Percentiles rank a stretch among this genome's conserved stretches.
Conservation (phyloP, 1,140 invertebrate genomes). For the Formica selysi region DNA sequence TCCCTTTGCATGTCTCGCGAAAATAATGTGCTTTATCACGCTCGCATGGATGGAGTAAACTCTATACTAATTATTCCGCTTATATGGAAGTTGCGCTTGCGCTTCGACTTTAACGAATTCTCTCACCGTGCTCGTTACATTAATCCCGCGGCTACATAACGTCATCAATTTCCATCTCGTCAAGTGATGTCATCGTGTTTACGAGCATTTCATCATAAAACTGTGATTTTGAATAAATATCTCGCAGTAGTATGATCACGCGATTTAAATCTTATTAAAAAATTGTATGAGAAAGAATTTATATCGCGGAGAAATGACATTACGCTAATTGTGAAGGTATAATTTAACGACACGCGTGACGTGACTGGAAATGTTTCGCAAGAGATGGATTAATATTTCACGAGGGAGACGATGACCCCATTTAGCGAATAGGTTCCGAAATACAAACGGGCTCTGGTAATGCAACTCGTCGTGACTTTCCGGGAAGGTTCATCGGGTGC, state of each 20-base stretch:
- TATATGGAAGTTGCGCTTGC: not conserved
- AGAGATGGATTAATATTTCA: slow-evolving; percentile 11
- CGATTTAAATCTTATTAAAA: not conserved
- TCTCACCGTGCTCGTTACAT: not conserved
- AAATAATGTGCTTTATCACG: slow-evolving; percentile 24
- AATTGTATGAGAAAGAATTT: not conserved
- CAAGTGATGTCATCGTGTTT: not conserved
- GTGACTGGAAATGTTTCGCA: not conserved
- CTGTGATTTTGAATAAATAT: not conserved
- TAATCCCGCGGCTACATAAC: not conserved
- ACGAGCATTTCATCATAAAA: not conserved
- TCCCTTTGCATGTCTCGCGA: slow-evolving; percentile 35
- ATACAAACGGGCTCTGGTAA: not conserved
- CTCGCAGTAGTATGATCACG: not conserved
- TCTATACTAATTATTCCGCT: slow-evolving; percentile 47
- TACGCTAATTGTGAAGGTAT: not conserved
- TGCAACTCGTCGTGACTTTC: slow-evolving; percentile 1
- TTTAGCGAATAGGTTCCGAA: not conserved
- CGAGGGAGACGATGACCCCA: slow-evolving; percentile 10
- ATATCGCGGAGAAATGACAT: not conserved
- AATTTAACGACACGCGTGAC: not conserved
- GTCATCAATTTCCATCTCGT: slow-evolving; percentile 17
- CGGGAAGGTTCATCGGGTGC: slow-evolving; percentile 43
- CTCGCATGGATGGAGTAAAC: not conserved
- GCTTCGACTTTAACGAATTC: not conserved